Percentiles rank a stretch among this genome's conserved stretches.
These are phyloP conservation scores for Thinocorus orbignyianus DNA, from an alignment of 2,113 vertebrate species.

Conservation along the genomic window DNA sequence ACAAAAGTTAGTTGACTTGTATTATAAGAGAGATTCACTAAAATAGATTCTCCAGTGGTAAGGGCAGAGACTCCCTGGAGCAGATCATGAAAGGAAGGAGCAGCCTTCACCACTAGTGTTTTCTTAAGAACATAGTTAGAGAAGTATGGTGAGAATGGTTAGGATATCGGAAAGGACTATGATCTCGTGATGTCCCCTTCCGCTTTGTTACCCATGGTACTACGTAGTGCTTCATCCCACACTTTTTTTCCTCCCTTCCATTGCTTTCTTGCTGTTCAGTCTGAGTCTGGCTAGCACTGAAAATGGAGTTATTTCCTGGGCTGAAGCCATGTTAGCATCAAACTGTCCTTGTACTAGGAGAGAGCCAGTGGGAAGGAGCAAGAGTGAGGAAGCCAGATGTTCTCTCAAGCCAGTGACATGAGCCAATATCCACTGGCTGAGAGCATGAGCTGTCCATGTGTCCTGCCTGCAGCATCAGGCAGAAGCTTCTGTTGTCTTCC, in stretches of 20 bases:
- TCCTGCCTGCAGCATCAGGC: conserved; percentile 21
- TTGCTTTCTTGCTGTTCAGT: neutral
- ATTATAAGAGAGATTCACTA: neutral
- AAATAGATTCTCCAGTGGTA: neutral
- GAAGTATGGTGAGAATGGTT: neutral
- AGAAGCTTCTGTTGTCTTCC: conserved; percentile 44
- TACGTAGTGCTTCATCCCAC: neutral
- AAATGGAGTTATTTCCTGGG: conserved; percentile 31
- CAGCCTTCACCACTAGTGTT: neutral
- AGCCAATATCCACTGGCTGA: conserved; percentile 36
- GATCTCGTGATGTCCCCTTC: neutral
- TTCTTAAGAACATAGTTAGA: neutral
- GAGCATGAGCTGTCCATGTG: neutral
- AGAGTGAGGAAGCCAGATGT: conserved; percentile 22
- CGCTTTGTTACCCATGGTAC: neutral
- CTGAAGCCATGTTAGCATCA: neutral
- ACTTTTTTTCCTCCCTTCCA: neutral
- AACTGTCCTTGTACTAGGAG: conserved; percentile 16
- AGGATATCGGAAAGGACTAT: neutral
- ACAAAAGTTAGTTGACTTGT: neutral
- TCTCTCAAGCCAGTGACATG: conserved; percentile 10
- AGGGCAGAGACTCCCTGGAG: neutral
- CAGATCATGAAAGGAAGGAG: neutral
- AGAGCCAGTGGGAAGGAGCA: conserved; percentile 2
- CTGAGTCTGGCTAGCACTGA: neutral